A percentile compares a stretch with the other conserved stretches of the same genome.
phyloP scores from a whole-genome alignment of 2,888 invertebrate species.

The Acleris cristana region DNA sequence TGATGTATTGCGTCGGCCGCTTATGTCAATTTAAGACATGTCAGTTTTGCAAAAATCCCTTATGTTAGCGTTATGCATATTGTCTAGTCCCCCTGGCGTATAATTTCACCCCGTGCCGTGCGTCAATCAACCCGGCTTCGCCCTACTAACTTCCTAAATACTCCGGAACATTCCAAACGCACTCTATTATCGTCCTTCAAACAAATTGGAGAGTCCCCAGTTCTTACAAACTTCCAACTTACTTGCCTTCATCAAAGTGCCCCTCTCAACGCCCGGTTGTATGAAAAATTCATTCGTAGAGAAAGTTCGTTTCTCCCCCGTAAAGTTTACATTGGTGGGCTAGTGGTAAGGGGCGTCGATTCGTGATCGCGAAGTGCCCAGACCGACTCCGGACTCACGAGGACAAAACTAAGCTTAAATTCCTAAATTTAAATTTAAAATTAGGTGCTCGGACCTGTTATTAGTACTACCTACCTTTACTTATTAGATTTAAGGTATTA shows the following conservation, averaged over 20 bases:
- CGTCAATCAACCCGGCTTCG: not conserved
- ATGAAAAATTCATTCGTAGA: slow-evolving; percentile 5
- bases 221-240: slow-evolving; percentile 4
- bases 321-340: not conserved
- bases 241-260: slow-evolving; percentile 3
- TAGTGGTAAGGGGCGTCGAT: not conserved
- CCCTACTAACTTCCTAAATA: slow-evolving; percentile 7
- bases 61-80: too few species aligned
- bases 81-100: too few species aligned
- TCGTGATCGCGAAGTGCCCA: not conserved
- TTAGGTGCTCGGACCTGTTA: too few species aligned
- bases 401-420: too few species aligned
- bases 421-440: too few species aligned
- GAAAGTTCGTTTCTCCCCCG: slow-evolving; percentile 2
- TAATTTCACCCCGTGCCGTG: not conserved
- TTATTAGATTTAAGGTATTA: too few species aligned
- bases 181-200: slow-evolving; percentile 6
- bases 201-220: slow-evolving; percentile 8
- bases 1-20: too few species aligned
- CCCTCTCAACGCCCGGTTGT: not conserved
- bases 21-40: too few species aligned
- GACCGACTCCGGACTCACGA: too few species aligned
- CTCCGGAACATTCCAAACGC: slow-evolving; percentile 6
- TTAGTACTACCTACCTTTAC: too few species aligned
- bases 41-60: too few species aligned